These are phyloP conservation scores for Hirtodrosophila duncani DNA, from an alignment of 2,888 invertebrate genomes.

Conservation along the genomic window DNA sequence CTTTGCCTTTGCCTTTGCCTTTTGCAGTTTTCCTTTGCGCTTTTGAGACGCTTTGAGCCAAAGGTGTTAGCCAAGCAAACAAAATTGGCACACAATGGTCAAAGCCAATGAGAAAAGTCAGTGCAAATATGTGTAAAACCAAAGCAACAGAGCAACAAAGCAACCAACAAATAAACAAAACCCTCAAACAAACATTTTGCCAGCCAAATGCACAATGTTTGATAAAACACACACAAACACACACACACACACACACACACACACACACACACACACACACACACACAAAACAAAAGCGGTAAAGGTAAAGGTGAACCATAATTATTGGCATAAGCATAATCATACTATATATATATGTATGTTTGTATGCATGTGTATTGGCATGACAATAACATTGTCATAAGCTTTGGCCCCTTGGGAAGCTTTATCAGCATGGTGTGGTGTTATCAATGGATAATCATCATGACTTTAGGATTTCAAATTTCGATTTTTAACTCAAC, in stretches of 20 bases:
- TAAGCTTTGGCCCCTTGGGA: constrained; percentile 17
- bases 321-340: constrained; percentile 41
- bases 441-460: constrained; percentile 44
- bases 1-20: too few relatives aligned
- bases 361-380: too few relatives aligned
- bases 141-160: constrained; percentile 51
- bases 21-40: constrained; percentile 13
- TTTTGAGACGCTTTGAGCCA: constrained; percentile 8
- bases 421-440: not conserved
- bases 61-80: constrained; percentile 64
- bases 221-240: constrained; percentile 17
- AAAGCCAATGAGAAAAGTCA: constrained; percentile 32
- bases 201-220: constrained; percentile 27
- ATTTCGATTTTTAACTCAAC: too few relatives aligned
- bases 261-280: too few relatives aligned
- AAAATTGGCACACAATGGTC: constrained; percentile 40
- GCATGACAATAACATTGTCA: constrained; percentile 50
- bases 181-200: constrained; percentile 32
- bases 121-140: constrained; percentile 64
- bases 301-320: constrained; percentile 29
- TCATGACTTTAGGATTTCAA: constrained; percentile 18
- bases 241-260: too few relatives aligned
- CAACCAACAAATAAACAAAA: constrained; percentile 22
- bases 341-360: too few relatives aligned
- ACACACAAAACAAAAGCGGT: constrained; percentile 18